These are phyloP conservation scores for Xiphophorus hellerii DNA, from an alignment of 2,113 vertebrate genomes.

Conservation along the genomic window DNA sequence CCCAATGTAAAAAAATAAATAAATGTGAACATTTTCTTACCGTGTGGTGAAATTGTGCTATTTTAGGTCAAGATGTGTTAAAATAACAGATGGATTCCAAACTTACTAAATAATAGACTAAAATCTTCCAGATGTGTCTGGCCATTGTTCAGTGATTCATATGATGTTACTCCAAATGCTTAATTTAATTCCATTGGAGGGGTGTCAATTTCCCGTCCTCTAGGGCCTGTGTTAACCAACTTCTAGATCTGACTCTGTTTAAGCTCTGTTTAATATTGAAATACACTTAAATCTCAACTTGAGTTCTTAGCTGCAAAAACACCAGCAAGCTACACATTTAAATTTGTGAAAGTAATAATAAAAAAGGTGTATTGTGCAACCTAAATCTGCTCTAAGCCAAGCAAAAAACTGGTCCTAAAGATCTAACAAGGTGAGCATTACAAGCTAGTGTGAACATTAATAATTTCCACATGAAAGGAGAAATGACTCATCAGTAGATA, in stretches of 20 bases:
- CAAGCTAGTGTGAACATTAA: slow-evolving; percentile 22
- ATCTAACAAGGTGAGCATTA: slow-evolving; percentile 25
- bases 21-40: not conserved
- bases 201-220: not conserved
- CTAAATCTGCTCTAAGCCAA: not conserved
- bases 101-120: not conserved
- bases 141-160: not conserved
- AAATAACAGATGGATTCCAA: not conserved
- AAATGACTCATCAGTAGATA: slow-evolving; percentile 16
- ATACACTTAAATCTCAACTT: no score
- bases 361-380: no score
- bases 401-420: slow-evolving; percentile 6
- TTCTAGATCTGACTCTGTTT: not conserved
- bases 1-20: no score
- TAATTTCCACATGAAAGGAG: slow-evolving; percentile 44
- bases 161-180: not conserved
- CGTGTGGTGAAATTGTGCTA: not conserved
- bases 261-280: no score
- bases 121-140: not conserved
- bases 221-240: not conserved
- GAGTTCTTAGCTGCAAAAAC: no score
- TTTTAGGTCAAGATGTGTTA: not conserved
- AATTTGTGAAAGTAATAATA: no score
- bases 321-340: no score
- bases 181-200: not conserved